Conservation (phyloP, 2,888 invertebrate genomes). For the Ceratothoa steindachneri region DNA sequence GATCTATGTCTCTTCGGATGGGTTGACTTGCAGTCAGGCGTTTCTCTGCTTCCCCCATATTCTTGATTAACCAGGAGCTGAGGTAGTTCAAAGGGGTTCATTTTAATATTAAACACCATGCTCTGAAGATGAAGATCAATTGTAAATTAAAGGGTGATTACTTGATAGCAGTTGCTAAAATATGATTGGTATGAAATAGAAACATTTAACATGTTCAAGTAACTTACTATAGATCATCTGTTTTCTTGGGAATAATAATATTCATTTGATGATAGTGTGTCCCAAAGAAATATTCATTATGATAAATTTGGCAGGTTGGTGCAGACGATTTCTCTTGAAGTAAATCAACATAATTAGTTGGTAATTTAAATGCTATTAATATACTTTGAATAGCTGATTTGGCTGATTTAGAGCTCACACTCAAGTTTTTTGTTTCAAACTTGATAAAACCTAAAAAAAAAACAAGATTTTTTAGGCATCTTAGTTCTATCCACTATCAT, state of each 20-base stretch:
- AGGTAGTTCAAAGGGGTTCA: background rate
- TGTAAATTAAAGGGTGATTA: background rate
- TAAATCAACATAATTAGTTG: conserved; percentile 40
- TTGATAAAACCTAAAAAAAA: too few relatives aligned
- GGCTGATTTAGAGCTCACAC: conserved; percentile 19
- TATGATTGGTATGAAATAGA: background rate
- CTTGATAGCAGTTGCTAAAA: background rate
- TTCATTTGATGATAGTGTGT: background rate
- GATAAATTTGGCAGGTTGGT: too few relatives aligned
- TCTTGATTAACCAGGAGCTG: conserved; percentile 45
- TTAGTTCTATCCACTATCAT: too few relatives aligned
- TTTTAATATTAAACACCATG: background rate
- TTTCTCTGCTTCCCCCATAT: conserved; percentile 45
- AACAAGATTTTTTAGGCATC: too few relatives aligned
- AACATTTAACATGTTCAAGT: background rate
- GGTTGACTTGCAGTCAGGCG: conserved; percentile 34
- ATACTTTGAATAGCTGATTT: conserved; percentile 33
- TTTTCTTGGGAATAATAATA: conserved; percentile 5
- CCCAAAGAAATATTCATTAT: background rate
- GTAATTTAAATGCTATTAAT: conserved; percentile 38
- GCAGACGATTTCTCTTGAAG: conserved; percentile 17
- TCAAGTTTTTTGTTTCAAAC: conserved; percentile 16
- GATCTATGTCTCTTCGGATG: conserved; percentile 34
- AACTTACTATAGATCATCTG: conserved; percentile 36
- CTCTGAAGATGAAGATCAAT: background rate